phyloP scores from a whole-genome alignment of 2,113 vertebrate genomes.

The Indicator maculatus region DNA sequence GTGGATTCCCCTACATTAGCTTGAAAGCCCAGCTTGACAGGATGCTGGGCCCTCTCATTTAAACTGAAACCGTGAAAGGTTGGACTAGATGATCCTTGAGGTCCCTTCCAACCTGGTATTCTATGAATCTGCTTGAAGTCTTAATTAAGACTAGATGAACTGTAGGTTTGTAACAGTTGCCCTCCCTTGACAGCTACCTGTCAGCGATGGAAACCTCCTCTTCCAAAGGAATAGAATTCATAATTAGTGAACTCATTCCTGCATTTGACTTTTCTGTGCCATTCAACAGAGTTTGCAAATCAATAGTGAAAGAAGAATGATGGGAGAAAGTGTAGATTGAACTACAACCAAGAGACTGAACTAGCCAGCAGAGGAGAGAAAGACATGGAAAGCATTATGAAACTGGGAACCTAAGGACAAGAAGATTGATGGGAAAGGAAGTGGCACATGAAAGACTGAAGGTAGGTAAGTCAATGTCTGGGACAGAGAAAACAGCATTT shows the following conservation, averaged over 20 bases:
- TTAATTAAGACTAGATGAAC: background rate
- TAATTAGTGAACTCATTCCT: background rate
- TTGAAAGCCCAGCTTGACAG: too few relatives aligned
- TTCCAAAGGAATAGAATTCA: background rate
- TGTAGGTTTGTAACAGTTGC: background rate
- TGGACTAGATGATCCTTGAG: too few relatives aligned
- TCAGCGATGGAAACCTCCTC: background rate
- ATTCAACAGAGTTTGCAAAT: background rate
- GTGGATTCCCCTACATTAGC: too few relatives aligned
- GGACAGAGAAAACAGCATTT: background rate
- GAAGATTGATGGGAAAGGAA: background rate
- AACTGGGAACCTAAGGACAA: background rate
- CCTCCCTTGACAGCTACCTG: background rate
- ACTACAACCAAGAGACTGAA: background rate
- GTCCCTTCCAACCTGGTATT: too few relatives aligned
- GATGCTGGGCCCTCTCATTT: too few relatives aligned
- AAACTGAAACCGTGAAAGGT: too few relatives aligned
- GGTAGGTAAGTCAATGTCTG: background rate
- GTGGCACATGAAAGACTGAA: background rate
- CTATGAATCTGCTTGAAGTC: background rate
- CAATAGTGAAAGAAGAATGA: background rate
- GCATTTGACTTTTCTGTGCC: background rate
- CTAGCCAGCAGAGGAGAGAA: background rate
- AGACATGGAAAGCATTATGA: background rate
- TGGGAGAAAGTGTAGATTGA: background rate